phyloP scores from a whole-genome alignment of 2,113 vertebrate species.

The Hyaena hyaena region DNA sequence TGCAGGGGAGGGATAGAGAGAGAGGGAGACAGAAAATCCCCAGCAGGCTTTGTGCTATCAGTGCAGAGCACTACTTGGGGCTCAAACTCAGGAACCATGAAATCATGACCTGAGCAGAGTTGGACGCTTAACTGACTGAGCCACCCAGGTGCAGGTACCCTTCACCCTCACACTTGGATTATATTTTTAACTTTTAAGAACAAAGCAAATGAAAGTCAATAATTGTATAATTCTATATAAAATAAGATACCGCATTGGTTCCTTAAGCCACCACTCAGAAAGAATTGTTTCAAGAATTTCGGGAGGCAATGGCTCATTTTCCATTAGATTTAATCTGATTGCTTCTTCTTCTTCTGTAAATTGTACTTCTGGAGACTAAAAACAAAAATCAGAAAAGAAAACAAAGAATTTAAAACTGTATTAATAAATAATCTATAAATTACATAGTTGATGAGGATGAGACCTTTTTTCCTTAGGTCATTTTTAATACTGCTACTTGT shows the following conservation, averaged over 20 bases:
- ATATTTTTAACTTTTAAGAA: conserved; percentile 41
- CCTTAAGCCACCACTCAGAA: conserved; percentile 92
- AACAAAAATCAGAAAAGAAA: conserved; percentile 53
- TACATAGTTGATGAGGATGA: not conserved
- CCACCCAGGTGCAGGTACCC: no score
- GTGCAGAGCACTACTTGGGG: no score
- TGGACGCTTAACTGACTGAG: no score
- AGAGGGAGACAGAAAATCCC: no score
- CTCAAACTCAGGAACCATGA: no score
- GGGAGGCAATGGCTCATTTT: conserved; percentile 85
- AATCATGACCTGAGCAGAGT: no score
- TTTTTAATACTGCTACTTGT: not conserved
- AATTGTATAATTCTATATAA: conserved; percentile 4
- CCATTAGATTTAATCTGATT: conserved; percentile 90
- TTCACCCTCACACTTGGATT: not conserved
- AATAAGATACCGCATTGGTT: conserved; percentile 91
- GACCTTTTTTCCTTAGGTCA: not conserved
- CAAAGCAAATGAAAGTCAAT: conserved; percentile 26
- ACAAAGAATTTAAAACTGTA: not conserved
- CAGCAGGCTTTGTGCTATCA: no score
- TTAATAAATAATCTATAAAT: not conserved
- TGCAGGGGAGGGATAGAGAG: no score
- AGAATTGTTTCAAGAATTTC: conserved; percentile 91
- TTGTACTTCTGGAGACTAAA: conserved; percentile 77
- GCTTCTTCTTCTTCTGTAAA: conserved; percentile 92